Base-by-base conservation (phyloP, 2,113 vertebrate species). In the Henicopernis longicauda region DNA sequence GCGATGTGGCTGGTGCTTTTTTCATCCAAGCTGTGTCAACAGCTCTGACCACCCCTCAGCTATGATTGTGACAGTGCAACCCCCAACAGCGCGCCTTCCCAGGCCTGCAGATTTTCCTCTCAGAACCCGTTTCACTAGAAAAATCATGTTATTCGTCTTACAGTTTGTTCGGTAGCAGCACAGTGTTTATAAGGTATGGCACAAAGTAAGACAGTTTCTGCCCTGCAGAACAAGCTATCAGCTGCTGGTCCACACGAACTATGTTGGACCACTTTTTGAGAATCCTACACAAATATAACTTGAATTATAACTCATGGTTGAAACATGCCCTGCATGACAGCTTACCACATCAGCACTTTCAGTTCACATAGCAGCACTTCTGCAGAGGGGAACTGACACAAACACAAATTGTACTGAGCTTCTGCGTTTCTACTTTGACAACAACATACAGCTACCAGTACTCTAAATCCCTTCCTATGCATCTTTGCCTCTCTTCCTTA, bases 1-100 rank as follows among this genome's bases (percentile, higher is more conserved):
- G n/a, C 27, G 31, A 34, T 0, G 0, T 2, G 45, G 42, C 25
- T 59, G 55, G 15, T 0, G 3, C 29, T 62, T 63, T 62, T 42
- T 84, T 55, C 34, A 66, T 29, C 29, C 57, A 52, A 29, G 67
- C 73, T 57, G 10, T 22, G 29, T 22, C 45, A 73, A 49, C 14
- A 86, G 10, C 14, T 36, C 71, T 47, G 54, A 45, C 21, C 45
- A 40, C 2, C 16, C 36, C 45, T 55, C 59, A 54, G 20, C 13
- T 32, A 16, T 5, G 19, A 42, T 1, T 42, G 36, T 31, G 42
- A 20, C 7, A 25, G 11, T 31, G 27, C 49, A 82, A 16, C 6
- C 29, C 34, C 45, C 40, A 58, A 73, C 20, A 58, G 45, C 22
- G n/a, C 27, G 58, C 23, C 65, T 29, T 65, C 44, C 61, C 26